A percentile compares a stretch with the other conserved stretches of the same genome.
phyloP scores from a whole-genome alignment of 2,888 invertebrate species.

The Conops quadrifasciatus region DNA sequence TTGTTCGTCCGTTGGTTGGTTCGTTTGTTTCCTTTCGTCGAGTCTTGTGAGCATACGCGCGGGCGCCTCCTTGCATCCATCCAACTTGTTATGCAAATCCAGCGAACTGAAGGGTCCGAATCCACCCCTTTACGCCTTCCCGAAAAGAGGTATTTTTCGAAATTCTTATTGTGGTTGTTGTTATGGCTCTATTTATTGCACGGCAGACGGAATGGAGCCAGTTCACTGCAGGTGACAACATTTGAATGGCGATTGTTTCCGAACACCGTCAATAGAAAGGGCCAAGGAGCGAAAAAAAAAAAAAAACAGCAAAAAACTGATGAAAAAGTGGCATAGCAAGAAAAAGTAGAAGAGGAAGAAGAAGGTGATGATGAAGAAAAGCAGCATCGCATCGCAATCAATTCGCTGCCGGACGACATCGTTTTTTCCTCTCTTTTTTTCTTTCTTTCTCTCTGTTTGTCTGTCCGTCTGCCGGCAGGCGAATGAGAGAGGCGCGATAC shows the following conservation, averaged over 20 bases:
- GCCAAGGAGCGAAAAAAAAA: constrained; percentile 5
- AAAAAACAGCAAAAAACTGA: too few species aligned
- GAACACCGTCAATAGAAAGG: constrained; percentile 3
- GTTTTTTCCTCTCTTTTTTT: too few species aligned
- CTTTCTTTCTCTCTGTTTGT: too few species aligned
- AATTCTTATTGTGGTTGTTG: constrained; percentile 11
- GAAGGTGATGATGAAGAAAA: constrained; percentile 24
- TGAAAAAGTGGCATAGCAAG: neutral
- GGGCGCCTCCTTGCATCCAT: too few species aligned
- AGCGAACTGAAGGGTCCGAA: constrained; percentile 44
- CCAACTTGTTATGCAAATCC: constrained; percentile 40
- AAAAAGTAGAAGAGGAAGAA: constrained; percentile 5
- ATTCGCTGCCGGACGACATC: too few species aligned
- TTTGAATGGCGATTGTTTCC: constrained; percentile 26
- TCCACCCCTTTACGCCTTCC: constrained; percentile 36
- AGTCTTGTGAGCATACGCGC: too few species aligned
- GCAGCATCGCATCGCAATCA: constrained; percentile 8
- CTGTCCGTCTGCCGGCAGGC: too few species aligned
- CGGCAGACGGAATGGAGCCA: neutral
- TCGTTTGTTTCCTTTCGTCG: too few species aligned
- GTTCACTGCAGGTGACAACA: constrained; percentile 25
- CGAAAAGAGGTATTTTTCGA: constrained; percentile 28
- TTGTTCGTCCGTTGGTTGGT: too few species aligned
- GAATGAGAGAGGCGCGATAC: neutral
- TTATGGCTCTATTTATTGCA: neutral